phyloP scores from a whole-genome alignment of 2,797 vertebrate species.

The Diceros bicornis region DNA sequence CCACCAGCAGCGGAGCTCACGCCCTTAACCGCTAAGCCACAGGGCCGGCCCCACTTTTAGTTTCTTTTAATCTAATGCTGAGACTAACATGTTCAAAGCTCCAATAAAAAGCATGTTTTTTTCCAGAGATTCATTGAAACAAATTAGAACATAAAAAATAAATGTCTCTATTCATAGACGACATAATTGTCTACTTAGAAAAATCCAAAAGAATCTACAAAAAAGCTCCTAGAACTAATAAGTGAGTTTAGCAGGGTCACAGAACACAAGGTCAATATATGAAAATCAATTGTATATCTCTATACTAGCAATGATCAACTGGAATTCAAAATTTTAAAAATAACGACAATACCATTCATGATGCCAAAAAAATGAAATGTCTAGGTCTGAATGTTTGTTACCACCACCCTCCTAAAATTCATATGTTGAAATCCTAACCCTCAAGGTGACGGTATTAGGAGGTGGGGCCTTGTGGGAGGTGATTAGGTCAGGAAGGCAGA shows the following conservation, averaged over 20 bases:
- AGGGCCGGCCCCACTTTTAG: not conserved
- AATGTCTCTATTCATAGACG: not conserved
- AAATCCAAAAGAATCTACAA: not conserved
- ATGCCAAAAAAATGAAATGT: not conserved
- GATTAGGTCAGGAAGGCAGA: not conserved
- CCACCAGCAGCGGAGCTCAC: too few relatives aligned
- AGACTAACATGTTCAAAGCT: too few relatives aligned
- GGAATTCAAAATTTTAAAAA: slow-evolving; percentile 1
- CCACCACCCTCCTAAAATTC: too few relatives aligned
- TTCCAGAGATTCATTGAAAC: not conserved
- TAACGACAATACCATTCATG: not conserved
- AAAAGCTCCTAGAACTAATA: not conserved
- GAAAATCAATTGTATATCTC: not conserved
- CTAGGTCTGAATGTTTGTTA: not conserved
- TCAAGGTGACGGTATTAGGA: not conserved
- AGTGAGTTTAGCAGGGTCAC: not conserved
- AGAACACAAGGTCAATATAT: not conserved
- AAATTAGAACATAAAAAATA: not conserved
- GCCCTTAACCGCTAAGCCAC: too few relatives aligned
- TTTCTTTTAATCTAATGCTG: too few relatives aligned
- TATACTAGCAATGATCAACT: not conserved
- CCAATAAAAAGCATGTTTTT: not conserved
- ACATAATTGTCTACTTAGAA: not conserved
- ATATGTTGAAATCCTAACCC: not conserved
- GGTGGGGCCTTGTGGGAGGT: not conserved